Evolutionary conservation across 2,797 vertebrate genomes (phyloP), one percentile per base, ranked within the genome.

Genomic region (Sebastes melanostomus): DNA sequence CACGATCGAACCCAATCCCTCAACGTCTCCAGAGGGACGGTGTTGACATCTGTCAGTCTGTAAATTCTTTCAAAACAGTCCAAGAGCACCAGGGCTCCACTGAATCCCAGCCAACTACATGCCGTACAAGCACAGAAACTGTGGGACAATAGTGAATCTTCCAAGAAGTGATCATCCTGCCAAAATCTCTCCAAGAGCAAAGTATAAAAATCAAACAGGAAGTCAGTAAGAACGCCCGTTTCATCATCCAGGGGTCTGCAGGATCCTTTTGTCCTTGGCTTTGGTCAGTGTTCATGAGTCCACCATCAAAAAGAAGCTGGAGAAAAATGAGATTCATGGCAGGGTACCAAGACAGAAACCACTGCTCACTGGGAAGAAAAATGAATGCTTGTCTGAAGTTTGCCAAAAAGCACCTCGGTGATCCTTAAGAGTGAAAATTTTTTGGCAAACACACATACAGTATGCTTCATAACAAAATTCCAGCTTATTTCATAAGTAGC

Each of bases 21-120:
- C 56, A 78, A 42, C 62, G 24, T 86, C 55, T 90, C 86, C 81
- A 72, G 73, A 56, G 87, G 68, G 82, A 82, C 3, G 24, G 72
- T 25, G 76, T 86, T 91, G 89, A 92, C 58, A 86, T 84, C 86
- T 92, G 88, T 92, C 91, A 83, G 91, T 93, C 91, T 93, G 88
- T 82, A 94, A 87, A 75, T 24, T 58, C 27, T 83, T 90, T 89
- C 89, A 90, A 82, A 88, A 54, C 77, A 52, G 87, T 88, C 85
- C 82, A 78, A 86, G 89, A 82, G 59, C 90, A 90, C 81, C 29
- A 56, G 80, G 88, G 79, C 66, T 82, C 82, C 80, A 29, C 38
- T 90, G 82, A 89, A 77, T 77, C 75, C 50, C 25, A 14, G 86
- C 92, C 91, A 91, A 69, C 75, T 75, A 74, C 78, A 82, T 55